Conservation (phyloP, 2,113 vertebrate genomes). For the Siniperca chuatsi region DNA sequence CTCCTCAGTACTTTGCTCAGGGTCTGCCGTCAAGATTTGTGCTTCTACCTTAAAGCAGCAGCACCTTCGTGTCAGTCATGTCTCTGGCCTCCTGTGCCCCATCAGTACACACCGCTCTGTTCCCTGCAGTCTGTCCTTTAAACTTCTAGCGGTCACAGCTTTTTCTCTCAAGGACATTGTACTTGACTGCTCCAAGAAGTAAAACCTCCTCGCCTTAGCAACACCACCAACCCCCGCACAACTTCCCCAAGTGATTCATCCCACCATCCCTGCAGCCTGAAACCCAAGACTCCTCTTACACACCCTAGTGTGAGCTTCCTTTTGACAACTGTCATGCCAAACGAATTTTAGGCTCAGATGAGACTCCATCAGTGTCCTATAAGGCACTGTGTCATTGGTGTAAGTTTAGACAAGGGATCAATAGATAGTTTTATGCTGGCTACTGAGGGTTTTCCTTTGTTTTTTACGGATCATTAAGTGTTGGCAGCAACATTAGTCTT, state of each 20-base stretch:
- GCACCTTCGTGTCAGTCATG: constrained; percentile 29
- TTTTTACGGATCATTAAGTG: not conserved
- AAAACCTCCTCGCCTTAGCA: constrained; percentile 25
- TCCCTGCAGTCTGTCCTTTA: constrained; percentile 18
- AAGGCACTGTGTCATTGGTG: not conserved
- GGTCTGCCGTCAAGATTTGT: constrained; percentile 12
- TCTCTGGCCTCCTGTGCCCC: constrained; percentile 14
- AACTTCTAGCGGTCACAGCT: constrained; percentile 14
- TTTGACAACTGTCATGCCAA: constrained; percentile 40
- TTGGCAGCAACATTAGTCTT: not conserved
- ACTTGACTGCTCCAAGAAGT: constrained; percentile 1
- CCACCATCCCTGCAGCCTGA: constrained; percentile 48
- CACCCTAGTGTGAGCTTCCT: constrained; percentile 3
- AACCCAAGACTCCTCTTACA: constrained; percentile 55
- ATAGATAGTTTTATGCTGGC: no score
- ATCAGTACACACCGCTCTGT: not conserved
- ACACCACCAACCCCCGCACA: not conserved
- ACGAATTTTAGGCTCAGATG: constrained; percentile 28
- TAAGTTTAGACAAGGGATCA: not conserved
- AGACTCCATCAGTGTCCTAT: constrained; percentile 13
- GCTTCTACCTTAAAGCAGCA: constrained; percentile 18
- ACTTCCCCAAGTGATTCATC: constrained; percentile 45
- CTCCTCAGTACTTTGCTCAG: constrained; percentile 22
- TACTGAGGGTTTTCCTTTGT: not conserved
- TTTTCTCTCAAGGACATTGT: constrained; percentile 6